Evolutionary conservation across 2,113 vertebrate genomes (phyloP), one percentile per base, ranked within the genome.

Genomic region (Gallinago paraguaiae): DNA sequence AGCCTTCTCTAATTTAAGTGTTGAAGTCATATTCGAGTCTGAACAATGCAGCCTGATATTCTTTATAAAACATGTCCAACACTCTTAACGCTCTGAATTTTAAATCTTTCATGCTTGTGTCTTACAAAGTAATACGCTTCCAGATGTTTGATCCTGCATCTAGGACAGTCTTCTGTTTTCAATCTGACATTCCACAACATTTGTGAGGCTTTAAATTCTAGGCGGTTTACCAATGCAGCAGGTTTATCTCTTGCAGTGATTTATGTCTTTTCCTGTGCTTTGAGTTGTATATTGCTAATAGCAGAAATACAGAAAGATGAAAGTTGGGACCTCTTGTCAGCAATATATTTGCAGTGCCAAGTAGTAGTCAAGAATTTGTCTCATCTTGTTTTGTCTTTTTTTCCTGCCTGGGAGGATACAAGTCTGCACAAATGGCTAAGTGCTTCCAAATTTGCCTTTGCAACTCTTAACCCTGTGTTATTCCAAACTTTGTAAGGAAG

Each of bases 281-380:
- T 79, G 67, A 74, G 82, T 30, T 84, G 30, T 43, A 24, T 87
- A 8, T 71, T 90, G 63, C n/a, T 82, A 41, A 79, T 86, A 89
- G 61, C 80, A 95, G 75, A 78, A 83, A 74, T 60, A 57, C 23
- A 39, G 63, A 61, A 75, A 87, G 70, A 88, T 87, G 25, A 61
- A 91, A 81, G 43, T 37, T 70, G 51, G 24, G 87, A 19, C 19
- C 9, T 80, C 78, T 84, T 71, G 82, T 78, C 72, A 72, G 69
- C 48, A 72, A 43, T 61, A 6, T 2, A 17, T 61, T 69, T 87
- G 54, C 61, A 48, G 51, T 82, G 93, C 86, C 91, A 96, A 95
- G 83, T 10, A 3, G 92, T 79, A 96, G 95, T 76, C 74, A 43
- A 61, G 83, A 94, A 53, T 82, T 95, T 86, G 76, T 95, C 83